Evolutionary conservation across 2,113 vertebrate species (phyloP).

Genomic region (Dasyprocta punctata): DNA sequence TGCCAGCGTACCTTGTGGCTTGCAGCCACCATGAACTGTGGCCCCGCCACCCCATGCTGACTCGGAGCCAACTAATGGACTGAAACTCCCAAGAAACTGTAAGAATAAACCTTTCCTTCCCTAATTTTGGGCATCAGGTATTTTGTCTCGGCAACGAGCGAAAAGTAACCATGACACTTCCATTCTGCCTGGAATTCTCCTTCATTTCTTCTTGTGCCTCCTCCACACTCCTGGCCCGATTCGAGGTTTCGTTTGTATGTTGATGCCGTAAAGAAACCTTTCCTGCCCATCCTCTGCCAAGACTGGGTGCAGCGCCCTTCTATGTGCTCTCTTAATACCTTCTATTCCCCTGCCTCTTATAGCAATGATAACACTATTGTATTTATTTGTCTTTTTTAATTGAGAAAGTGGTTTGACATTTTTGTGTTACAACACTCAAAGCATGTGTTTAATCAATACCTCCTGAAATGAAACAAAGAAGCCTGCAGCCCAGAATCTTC

Average conservation of each 20-base stretch:
- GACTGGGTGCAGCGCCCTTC: not conserved
- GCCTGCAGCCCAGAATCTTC: not conserved
- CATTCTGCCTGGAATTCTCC: not conserved
- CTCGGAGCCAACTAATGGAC: too few species aligned
- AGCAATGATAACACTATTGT: not conserved
- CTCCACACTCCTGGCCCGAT: not conserved
- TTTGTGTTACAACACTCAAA: slow-evolving; percentile 4
- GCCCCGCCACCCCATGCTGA: too few species aligned
- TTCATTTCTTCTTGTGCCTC: not conserved
- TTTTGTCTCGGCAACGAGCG: too few species aligned
- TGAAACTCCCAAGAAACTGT: too few species aligned
- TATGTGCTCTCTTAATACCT: not conserved
- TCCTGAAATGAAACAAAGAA: slow-evolving; percentile 28
- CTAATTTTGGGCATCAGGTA: too few species aligned
- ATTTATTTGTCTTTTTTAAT: slow-evolving; percentile 22
- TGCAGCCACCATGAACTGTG: too few species aligned
- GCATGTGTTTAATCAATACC: not conserved
- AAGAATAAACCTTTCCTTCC: too few species aligned
- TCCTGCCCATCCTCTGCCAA: not conserved
- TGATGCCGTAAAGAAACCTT: not conserved
- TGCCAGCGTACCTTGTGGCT: too few species aligned
- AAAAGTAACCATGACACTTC: too few species aligned
- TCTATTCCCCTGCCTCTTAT: not conserved
- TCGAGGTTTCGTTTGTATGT: not conserved
- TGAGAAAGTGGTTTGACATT: not conserved